Evolutionary conservation across 2,888 invertebrate genomes (phyloP), one percentile per base, ranked within the genome.

Genomic region (Laspeyria flexula): DNA sequence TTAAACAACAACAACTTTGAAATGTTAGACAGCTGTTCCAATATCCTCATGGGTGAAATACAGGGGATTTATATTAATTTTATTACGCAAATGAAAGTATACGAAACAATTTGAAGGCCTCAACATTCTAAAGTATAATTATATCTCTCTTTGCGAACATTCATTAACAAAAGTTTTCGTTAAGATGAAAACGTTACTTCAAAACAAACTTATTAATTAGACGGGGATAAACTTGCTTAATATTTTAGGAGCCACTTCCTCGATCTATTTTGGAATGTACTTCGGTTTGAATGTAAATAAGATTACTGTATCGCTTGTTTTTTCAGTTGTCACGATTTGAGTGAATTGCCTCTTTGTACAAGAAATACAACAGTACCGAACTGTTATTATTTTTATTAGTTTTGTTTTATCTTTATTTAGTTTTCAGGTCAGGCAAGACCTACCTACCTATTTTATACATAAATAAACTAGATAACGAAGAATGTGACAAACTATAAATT

Each of bases 201-300:
- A 50, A 53, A 40, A 60, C 55, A 62, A 73, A 73, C 59, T 71
- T 71, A 57, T 52, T 60, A 68, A 71, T 71, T 64, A 70, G 64
- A 50, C 41, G 40, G 35, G 52, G 43, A 55, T 58, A 64, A 68
- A 68, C 53, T 62, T 54, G 41, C 25, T 47, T 54, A 58, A 67
- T 55, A 53, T 55, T 61, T 41, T 34, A 42, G 41, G 29, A 44
- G 55, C 43, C n/a, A 45, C 53, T 59, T 50, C 38, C 43, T 21
- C 39, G 40, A 45, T 35, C 52, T 50, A 25, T 67, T 67, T 44
- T 42, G 53, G 27, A 21, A 23, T 27, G 41, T 33, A 33, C 43
- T 33, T 34, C 25, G 10, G 13, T 48, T 53, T 48, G 38, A 49
- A 39, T 54, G 45, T 58, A 34, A 62, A 41, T 66, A 56, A 31